Evolutionary conservation across 1,140 invertebrate species (phyloP), one percentile per base, ranked within the genome.

Genomic region (Drosophila willistoni): DNA sequence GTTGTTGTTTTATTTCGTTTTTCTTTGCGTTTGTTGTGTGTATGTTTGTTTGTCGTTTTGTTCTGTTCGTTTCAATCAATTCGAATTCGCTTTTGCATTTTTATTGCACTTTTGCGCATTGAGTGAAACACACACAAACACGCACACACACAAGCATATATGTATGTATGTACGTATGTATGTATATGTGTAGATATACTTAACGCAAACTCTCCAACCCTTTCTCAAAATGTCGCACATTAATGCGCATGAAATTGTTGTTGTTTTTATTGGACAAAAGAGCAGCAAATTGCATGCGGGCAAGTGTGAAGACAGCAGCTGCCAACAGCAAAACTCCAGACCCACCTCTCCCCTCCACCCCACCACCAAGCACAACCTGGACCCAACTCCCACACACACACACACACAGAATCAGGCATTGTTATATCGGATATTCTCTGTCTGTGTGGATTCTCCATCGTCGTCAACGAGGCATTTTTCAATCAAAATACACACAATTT

Each of bases 61-160:
- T 41, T 17, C 39, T 14, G 14, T 36, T 67, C 60, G 13, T 67
- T 72, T 72, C 85, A 87, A 87, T 87, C 83, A 87, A 77, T 77
- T 83, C 66, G 73, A 73, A 80, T 84, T 84, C 71, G 66, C 67
- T 80, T 87, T 77, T 77, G 68, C 77, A 80, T 89, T 83, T 87
- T 87, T 87, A 89, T 87, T 74, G 79, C 73, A 82, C 79, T 86
- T 82, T 69, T 69, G 66, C 57, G 69, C 54, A 79, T 67, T 67
- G 44, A 9, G 17, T 51, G 36, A 39, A 39, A 13, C 12, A 39
- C 36, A 19, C 19, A 51, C 19, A 22, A 22, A 61, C 62, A 51
- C 41, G 44, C n/a, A 71, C 51, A 56, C 19, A 7, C 13, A 47
- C 3, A 17, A 9, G 17, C 10, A 19, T 17, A 51, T 12, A 51